A percentile compares a stretch with the other conserved stretches of the same genome.
These are phyloP conservation scores for Hyles vespertilio DNA, from an alignment of 1,140 invertebrate genomes.

Conservation along the genomic window DNA sequence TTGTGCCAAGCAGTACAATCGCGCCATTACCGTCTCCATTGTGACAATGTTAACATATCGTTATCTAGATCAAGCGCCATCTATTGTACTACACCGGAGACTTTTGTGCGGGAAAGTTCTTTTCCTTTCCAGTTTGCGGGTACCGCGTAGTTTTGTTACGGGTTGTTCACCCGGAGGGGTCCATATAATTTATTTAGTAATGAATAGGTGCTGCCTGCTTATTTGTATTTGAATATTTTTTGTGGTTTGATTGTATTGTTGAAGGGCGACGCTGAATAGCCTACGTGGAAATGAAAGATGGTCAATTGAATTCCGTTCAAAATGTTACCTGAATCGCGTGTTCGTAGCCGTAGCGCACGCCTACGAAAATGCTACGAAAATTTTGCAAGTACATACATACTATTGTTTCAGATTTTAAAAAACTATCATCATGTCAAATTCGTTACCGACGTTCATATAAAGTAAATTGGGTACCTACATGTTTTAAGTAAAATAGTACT, in stretches of 20 bases:
- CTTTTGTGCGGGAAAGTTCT: constrained; percentile 56
- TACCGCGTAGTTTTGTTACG: constrained; percentile 29
- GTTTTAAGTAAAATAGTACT: too few relatives aligned
- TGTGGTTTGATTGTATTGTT: too few relatives aligned
- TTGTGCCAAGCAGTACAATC: constrained; percentile 70
- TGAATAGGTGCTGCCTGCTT: too few relatives aligned
- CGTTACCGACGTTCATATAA: too few relatives aligned
- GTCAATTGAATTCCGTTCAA: neutral
- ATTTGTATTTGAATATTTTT: too few relatives aligned
- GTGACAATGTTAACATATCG: constrained; percentile 74
- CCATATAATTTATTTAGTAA: neutral
- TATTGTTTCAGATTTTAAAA: too few relatives aligned
- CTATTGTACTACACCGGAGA: constrained; percentile 62
- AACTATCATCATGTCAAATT: too few relatives aligned
- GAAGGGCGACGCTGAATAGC: too few relatives aligned
- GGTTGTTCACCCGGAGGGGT: constrained; percentile 22
- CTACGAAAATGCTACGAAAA: constrained; percentile 15
- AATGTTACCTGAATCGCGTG: neutral
- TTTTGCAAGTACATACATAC: neutral
- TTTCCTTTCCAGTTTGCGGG: constrained; percentile 31
- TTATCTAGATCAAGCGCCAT: constrained; percentile 73
- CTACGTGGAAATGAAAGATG: too few relatives aligned
- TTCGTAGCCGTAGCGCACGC: constrained; percentile 10
- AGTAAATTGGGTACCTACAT: too few relatives aligned
- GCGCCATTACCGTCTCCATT: constrained; percentile 70